Conservation (phyloP, 1,140 invertebrate genomes). For the Bombus soroeensis region DNA sequence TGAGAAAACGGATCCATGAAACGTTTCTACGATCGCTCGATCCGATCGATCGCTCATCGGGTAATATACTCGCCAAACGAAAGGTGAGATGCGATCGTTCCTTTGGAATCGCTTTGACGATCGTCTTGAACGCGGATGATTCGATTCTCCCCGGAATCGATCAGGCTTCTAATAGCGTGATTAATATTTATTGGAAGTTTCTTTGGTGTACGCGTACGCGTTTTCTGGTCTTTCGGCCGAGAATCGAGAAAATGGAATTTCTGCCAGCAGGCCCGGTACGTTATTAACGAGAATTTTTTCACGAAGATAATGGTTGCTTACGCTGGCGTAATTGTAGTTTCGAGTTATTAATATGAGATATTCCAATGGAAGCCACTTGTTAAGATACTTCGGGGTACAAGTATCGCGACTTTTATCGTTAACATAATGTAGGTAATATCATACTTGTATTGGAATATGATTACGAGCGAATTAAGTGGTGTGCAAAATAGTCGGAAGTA, state of each 20-base stretch:
- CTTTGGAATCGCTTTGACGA: neutral
- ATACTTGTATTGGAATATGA: neutral
- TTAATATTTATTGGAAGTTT: constrained; percentile 10
- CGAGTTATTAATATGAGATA: constrained; percentile 1
- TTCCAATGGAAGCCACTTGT: neutral
- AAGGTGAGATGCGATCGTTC: constrained; percentile 14
- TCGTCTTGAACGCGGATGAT: neutral
- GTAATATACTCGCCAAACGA: constrained; percentile 13
- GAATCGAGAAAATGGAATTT: neutral
- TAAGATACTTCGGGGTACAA: neutral
- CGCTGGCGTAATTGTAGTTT: constrained; percentile 1
- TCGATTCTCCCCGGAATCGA: neutral
- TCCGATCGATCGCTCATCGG: constrained; percentile 1
- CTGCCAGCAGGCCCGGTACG: neutral
- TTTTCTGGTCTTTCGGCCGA: neutral
- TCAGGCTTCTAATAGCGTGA: neutral
- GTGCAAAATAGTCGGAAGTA: neutral
- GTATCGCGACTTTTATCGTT: neutral
- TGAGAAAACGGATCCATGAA: constrained; percentile 44
- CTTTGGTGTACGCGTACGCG: neutral
- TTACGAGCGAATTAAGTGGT: neutral
- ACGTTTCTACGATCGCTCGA: constrained; percentile 27
- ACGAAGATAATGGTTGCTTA: neutral
- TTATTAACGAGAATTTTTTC: neutral
- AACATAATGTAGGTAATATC: neutral